Percentiles rank a stretch among this genome's conserved stretches.
These are phyloP conservation scores for Papilio polytes DNA, from an alignment of 1,140 invertebrate species.

Conservation along the genomic window DNA sequence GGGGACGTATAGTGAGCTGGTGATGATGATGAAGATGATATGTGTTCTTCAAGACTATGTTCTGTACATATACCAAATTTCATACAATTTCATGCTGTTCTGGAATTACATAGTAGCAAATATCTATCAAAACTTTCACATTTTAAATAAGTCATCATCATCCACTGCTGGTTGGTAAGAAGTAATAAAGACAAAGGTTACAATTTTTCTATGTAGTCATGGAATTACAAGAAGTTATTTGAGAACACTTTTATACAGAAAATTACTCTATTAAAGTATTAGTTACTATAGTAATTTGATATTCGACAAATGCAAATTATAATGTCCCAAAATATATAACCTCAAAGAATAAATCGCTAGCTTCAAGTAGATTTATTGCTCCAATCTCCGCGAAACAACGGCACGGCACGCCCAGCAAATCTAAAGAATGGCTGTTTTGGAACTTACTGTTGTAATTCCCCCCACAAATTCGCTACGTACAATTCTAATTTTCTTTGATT, in stretches of 20 bases:
- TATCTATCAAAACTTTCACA: too few relatives aligned
- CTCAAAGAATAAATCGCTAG: constrained; percentile 35
- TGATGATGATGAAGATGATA: too few relatives aligned
- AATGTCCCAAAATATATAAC: constrained; percentile 37
- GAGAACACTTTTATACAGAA: background rate
- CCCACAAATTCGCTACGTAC: constrained; percentile 38
- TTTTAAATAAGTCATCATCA: too few relatives aligned
- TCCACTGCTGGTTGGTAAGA: too few relatives aligned
- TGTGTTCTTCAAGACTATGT: too few relatives aligned
- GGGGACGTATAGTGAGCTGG: too few relatives aligned
- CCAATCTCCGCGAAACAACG: constrained; percentile 36
- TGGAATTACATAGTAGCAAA: too few relatives aligned
- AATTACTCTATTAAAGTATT: background rate
- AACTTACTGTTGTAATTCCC: constrained; percentile 36
- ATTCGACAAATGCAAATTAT: background rate
- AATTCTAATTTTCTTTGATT: constrained; percentile 72
- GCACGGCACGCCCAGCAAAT: constrained; percentile 36
- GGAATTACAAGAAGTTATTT: background rate
- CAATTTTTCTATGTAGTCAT: too few relatives aligned
- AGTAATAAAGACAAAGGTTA: too few relatives aligned
- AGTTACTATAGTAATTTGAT: background rate
- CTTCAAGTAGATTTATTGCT: constrained; percentile 30
- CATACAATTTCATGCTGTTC: too few relatives aligned
- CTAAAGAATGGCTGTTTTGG: constrained; percentile 38
- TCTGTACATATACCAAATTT: too few relatives aligned